A percentile compares a stretch with the other conserved stretches of the same genome.
Conservation (phyloP, 2,113 vertebrate genomes). For the Cinclus mexicanus region DNA sequence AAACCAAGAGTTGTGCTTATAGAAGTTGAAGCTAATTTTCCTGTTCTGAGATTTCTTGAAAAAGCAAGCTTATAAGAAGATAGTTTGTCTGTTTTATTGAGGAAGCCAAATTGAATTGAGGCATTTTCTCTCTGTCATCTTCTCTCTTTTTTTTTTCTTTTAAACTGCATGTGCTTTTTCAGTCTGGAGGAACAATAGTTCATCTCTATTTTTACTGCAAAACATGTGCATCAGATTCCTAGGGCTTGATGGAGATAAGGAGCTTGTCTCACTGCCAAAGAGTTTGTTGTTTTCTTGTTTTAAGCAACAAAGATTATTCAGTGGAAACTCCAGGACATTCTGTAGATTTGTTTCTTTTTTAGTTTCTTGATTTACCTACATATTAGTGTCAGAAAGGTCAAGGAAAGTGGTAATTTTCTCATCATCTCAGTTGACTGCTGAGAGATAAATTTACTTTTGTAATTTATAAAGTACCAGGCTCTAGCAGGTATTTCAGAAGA, state of each 20-base stretch:
- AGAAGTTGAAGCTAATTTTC: background rate
- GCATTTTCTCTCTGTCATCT: background rate
- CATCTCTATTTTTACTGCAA: constrained; percentile 18
- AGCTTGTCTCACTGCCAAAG: background rate
- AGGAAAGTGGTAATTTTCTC: background rate
- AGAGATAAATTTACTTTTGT: background rate
- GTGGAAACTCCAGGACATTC: background rate
- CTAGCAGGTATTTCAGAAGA: background rate
- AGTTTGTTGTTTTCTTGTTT: background rate
- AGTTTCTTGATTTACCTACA: background rate
- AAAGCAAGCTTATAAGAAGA: background rate
- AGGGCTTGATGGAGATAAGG: constrained; percentile 3
- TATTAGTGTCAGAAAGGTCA: background rate
- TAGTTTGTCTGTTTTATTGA: background rate
- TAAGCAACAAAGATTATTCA: background rate
- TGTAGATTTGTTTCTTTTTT: background rate
- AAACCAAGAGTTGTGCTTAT: background rate
- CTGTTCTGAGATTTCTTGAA: background rate
- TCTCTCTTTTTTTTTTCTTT: background rate
- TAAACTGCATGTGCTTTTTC: background rate
- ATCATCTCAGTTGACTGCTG: background rate
- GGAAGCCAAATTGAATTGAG: background rate
- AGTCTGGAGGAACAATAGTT: background rate
- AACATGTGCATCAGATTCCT: background rate
- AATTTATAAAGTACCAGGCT: background rate